A percentile compares a stretch with the other conserved stretches of the same genome.
phyloP scores from a whole-genome alignment of 1,140 invertebrate species.

The Zeugodacus cucurbitae region DNA sequence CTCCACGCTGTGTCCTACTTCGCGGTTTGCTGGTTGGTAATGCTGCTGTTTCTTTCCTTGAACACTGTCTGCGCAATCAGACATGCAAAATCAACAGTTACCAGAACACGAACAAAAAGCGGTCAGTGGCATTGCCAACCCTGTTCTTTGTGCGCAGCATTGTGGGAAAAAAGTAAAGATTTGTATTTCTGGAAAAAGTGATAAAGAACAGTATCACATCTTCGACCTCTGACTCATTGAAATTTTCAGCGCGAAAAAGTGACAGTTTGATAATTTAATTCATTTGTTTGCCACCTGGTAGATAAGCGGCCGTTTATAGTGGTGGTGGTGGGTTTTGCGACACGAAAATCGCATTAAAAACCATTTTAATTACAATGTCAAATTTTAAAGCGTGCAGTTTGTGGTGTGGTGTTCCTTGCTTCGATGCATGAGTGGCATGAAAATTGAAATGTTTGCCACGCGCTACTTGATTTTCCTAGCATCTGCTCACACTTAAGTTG shows the following conservation, averaged over 20 bases:
- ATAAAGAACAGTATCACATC: not conserved
- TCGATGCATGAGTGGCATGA: not conserved
- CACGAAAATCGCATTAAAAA: constrained; percentile 5
- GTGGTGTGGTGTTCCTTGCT: not conserved
- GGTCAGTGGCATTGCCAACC: not conserved
- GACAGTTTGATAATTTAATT: not conserved
- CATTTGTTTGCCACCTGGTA: not conserved
- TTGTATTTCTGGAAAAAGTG: not conserved
- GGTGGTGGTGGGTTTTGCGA: not conserved
- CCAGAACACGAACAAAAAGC: not conserved
- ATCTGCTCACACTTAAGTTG: too few species aligned
- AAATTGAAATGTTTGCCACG: not conserved
- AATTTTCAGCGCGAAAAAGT: not conserved
- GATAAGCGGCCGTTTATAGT: not conserved
- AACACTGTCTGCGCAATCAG: not conserved
- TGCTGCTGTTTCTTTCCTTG: not conserved
- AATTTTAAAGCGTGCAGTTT: not conserved
- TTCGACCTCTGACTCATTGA: not conserved
- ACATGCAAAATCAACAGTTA: not conserved
- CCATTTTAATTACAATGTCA: not conserved
- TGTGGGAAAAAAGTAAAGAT: too few species aligned
- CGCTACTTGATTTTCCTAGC: not conserved
- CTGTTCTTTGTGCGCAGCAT: too few species aligned
- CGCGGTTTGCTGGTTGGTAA: not conserved
- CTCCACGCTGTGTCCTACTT: not conserved